Evolutionary conservation across 2,113 vertebrate species (phyloP).

Genomic region (Cariama cristata): DNA sequence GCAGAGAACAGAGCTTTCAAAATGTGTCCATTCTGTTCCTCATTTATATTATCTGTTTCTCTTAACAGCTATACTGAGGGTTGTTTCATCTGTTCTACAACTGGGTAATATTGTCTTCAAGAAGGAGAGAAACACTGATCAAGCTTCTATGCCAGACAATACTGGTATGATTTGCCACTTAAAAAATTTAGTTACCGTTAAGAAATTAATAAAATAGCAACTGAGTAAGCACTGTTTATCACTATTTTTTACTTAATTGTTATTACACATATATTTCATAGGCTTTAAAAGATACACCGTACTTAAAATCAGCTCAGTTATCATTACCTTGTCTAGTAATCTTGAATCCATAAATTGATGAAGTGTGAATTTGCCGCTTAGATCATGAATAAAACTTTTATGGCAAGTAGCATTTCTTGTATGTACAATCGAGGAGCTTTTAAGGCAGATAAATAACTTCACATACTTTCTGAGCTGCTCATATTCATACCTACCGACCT

Average conservation of each 20-base stretch:
- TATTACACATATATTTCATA: background rate
- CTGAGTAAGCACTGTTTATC: background rate
- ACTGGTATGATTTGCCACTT: slow-evolving; percentile 81
- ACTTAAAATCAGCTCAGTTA: background rate
- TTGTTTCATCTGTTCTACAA: slow-evolving; percentile 93
- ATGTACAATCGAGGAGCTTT: background rate
- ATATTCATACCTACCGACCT: background rate
- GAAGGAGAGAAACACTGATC: slow-evolving; percentile 95
- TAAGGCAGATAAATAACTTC: background rate
- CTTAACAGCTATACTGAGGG: slow-evolving; percentile 86
- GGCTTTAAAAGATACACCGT: background rate
- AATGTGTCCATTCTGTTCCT: background rate
- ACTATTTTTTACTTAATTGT: background rate
- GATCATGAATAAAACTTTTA: background rate
- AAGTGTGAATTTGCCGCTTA: background rate
- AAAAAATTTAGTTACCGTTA: background rate
- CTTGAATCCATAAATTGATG: background rate
- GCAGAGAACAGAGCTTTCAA: background rate
- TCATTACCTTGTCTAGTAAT: background rate
- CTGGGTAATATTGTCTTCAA: slow-evolving; percentile 95
- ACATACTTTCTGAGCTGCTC: background rate
- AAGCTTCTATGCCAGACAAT: slow-evolving; percentile 96
- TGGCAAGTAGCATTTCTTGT: background rate
- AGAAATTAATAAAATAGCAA: background rate
- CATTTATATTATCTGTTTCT: background rate